A percentile compares a stretch with the other conserved stretches of the same genome.
phyloP scores from a whole-genome alignment of 2,113 vertebrate species.

The Cryptotis parvus region DNA sequence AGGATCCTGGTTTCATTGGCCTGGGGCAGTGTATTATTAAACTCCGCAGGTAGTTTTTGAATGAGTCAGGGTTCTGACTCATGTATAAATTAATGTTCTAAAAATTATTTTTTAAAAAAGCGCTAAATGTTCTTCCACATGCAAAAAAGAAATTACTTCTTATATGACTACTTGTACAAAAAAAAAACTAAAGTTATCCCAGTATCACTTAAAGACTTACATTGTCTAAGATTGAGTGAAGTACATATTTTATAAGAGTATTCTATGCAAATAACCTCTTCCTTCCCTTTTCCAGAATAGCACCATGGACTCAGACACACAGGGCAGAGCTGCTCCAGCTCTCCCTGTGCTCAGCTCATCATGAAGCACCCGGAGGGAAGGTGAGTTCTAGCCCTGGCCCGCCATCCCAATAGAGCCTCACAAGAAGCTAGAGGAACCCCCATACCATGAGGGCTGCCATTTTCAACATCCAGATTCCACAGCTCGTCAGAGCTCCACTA shows the following conservation, averaged over 20 bases:
- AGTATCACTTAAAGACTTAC: slow-evolving; percentile 36
- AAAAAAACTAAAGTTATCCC: slow-evolving; percentile 1
- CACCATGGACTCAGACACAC: neutral
- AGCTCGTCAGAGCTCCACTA: no score
- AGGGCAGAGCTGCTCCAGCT: no score
- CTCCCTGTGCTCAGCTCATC: no score
- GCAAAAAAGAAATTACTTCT: slow-evolving; percentile 32
- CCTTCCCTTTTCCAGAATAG: neutral
- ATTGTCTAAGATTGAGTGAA: neutral
- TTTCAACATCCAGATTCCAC: no score
- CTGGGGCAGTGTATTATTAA: neutral
- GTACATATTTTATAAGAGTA: slow-evolving; percentile 17
- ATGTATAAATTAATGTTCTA: slow-evolving; percentile 3
- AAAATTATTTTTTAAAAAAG: neutral
- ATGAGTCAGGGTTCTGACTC: neutral
- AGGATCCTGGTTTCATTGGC: neutral
- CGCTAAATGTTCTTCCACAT: neutral
- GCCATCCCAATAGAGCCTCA: no score
- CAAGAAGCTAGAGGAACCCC: no score
- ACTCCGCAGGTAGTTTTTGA: neutral
- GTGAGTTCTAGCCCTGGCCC: no score
- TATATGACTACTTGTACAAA: neutral
- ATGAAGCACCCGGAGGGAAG: no score
- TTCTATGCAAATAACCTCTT: slow-evolving; percentile 25
- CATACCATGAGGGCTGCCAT: no score